Evolutionary conservation across 2,113 vertebrate genomes (phyloP), one percentile per base, ranked within the genome.

Genomic region (Tilapia sparmanii): DNA sequence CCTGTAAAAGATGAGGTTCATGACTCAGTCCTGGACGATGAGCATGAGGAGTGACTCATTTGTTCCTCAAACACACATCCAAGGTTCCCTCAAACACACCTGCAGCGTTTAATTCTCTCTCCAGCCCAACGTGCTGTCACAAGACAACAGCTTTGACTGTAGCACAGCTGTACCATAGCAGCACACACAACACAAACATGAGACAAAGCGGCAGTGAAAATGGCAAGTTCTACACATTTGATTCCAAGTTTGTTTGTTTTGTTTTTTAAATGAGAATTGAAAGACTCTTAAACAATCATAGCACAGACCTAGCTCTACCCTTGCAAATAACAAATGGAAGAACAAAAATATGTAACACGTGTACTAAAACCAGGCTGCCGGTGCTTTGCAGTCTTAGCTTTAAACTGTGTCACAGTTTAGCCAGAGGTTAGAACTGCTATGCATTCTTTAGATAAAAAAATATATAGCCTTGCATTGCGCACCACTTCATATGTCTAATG

Each of bases 31-130:
- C 87, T 94, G 90, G 93, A 95, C 90, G 90, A 93, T 89, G 90
- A 95, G 86, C 87, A 89, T 81, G 87, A 86, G 50, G 90, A 91
- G 86, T 97, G 96, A 97, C 93, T 96, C 96, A 96, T 90, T 96
- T 87, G 93, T 96, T 96, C 96, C 96, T 91, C 81, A 19, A 84
- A 83, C 47, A 47, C 63, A 81, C 22, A 94, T 95, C 96, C 95
- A 93, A 92, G 89, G 94, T 91, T 95, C 89, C 90, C 85, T 90
- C 90, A 90, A 95, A 94, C 93, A 95, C 96, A 96, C 96, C 96
- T 96, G 96, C 95, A 95, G 81, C 79, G 22, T 93, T 84, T 91
- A 94, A 90, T 92, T 91, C 91, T 94, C 90, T 45, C 82, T 92
- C 38, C 76, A 84, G 84, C 73, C 83, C 90, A 90, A 91, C 78